These are phyloP conservation scores for Cyphomyrus discorhynchus DNA, from an alignment of 2,113 vertebrate species.

Conservation along the genomic window DNA sequence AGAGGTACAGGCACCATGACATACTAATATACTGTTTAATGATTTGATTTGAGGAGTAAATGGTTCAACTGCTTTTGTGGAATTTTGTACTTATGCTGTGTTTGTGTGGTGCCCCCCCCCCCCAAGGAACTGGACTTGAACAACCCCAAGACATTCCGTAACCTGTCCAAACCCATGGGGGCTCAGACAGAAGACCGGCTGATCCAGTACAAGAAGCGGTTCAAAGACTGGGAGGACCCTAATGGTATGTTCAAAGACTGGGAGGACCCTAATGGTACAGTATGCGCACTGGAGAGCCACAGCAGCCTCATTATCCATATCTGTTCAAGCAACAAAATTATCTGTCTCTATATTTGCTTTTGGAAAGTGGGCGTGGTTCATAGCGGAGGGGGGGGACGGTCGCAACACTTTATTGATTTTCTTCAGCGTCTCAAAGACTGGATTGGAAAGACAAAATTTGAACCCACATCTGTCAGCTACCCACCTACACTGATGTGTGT, in stretches of 20 bases:
- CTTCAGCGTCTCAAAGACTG: too few relatives aligned
- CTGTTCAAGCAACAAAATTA: background rate
- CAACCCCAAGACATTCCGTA: constrained; percentile 91
- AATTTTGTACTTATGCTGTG: background rate
- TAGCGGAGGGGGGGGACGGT: too few relatives aligned
- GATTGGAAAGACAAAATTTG: too few relatives aligned
- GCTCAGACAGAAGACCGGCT: constrained; percentile 91
- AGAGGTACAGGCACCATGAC: constrained; percentile 60
- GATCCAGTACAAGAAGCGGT: constrained; percentile 94
- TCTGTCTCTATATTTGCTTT: background rate
- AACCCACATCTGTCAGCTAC: too few relatives aligned
- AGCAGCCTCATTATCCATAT: background rate
- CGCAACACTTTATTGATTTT: too few relatives aligned
- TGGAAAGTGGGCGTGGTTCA: background rate
- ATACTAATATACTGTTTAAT: background rate
- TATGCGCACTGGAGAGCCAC: constrained; percentile 12
- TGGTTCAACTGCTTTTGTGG: background rate
- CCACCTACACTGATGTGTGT: too few relatives aligned
- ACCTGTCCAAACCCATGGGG: constrained; percentile 92
- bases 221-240: constrained; percentile 97
- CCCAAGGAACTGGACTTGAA: constrained; percentile 86
- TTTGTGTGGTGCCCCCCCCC: background rate
- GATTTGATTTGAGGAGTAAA: background rate
- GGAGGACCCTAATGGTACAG: too few relatives aligned
- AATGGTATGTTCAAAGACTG: too few relatives aligned